Evolutionary conservation across 2,113 vertebrate genomes (phyloP), one percentile per base, ranked within the genome.

Genomic region (Procavia capensis): DNA sequence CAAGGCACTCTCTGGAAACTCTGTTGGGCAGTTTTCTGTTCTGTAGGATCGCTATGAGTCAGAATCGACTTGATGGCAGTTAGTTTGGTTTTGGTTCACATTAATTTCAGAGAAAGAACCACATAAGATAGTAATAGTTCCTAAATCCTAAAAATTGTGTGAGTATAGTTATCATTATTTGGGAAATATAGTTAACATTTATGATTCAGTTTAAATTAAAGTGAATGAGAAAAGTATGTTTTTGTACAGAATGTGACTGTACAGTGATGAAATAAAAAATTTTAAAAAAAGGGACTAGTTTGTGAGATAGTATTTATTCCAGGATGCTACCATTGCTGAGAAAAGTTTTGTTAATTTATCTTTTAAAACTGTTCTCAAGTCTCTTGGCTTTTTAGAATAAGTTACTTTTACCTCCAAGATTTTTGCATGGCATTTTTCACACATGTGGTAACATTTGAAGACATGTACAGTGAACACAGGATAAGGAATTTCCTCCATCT

Each of bases 181-280:
- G 11, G 82, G 57, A 91, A 93, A 66, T 79, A 70, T 74, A 88
- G 22, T 80, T 84, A 83, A 63, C 4, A 31, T 83, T 93, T 91
- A 47, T 94, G 79, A 66, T 66, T 83, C 61, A 84, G 10, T 88
- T 95, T 84, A 92, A 94, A 70, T 83, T 34, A 3, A 63, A 5
- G 89, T 80, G 43, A 86, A 85, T 94, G 47, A 89, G 54, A 96
- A 91, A 85, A 79, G 59, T 85, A 90, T 43, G 91, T 87, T 89
- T 97, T 88, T 89, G 88, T 84, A 45, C 90, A 59, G 68, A 83
- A 34, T 16, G 61, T 75, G 47, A 57, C 78, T 93, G 25, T 43
- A 59, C 41, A 25, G 24, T 34, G 31, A 81, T 91, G 59, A 82
- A 66, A 81, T 75, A 91, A 8, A 45, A 66, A n/a, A n/a, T n/a